Evolutionary conservation across 2,113 vertebrate species (phyloP).

Genomic region (Catharus fuscescens): DNA sequence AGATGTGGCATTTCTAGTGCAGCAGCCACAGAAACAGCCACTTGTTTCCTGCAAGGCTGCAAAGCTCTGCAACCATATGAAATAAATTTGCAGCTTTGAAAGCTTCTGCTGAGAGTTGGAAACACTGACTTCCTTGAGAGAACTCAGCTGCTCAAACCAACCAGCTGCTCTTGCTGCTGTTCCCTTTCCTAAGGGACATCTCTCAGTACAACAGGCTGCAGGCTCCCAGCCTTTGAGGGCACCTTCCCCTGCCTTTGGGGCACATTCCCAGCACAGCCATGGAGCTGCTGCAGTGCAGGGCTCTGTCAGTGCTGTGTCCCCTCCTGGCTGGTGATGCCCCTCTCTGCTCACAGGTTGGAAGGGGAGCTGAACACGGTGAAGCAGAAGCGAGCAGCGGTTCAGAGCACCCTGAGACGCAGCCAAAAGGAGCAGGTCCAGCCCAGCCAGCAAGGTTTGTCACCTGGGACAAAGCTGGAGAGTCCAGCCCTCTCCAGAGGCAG

Average conservation of each 20-base stretch:
- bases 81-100: not conserved
- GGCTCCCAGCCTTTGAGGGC: not conserved
- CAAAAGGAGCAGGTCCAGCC: slow-evolving; percentile 54
- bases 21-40: not conserved
- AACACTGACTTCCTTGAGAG: not conserved
- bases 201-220: not conserved
- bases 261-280: not conserved
- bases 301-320: not conserved
- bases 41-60: not conserved
- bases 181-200: not conserved
- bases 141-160: not conserved
- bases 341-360: slow-evolving; percentile 78
- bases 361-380: slow-evolving; percentile 82
- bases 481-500: not conserved
- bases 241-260: not conserved
- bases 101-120: not conserved
- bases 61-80: not conserved
- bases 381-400: slow-evolving; percentile 78
- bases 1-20: not conserved
- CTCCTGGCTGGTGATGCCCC: not conserved
- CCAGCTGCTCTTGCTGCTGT: not conserved
- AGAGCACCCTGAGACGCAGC: slow-evolving; percentile 73
- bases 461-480: not conserved
- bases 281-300: not conserved
- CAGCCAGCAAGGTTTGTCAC: slow-evolving; percentile 73